Base-by-base conservation (phyloP, 2,888 invertebrate genomes). In the Litoditis marina region DNA sequence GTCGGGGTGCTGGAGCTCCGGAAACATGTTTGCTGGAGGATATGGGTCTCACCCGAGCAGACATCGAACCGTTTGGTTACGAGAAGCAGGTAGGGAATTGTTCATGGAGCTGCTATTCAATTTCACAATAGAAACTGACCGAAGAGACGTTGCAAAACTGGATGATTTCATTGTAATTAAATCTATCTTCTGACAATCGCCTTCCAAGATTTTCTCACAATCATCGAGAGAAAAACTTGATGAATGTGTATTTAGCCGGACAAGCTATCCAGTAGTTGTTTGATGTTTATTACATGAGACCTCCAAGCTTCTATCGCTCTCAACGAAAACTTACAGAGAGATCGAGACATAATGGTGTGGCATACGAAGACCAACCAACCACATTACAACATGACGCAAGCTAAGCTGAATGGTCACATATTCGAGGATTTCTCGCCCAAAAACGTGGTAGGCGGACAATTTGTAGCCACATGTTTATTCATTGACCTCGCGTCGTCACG, bases 1-100 rank as follows among this genome's bases (percentile, higher is more conserved):
- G 68, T 34, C 61, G 71, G 22, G 76, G 71, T 11, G 63, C 50
- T 8, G 76, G 74, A 19, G 72, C 76, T 4, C 77, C 77, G 1
- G 77, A 77, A 39, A 73, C 77, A 1, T 77, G 77, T 65, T 58
- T 77, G n/a, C 52, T 77, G 3, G 71, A 74, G 59, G 71, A 73
- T 52, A 64, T 76, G 62, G 71, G 69, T 6, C 46, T 77, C 11
- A 59, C 55, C 25, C 36, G 59, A n/a, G 56, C 63, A 0, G 74
- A 77, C 42, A 68, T 77, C 39, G 74, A 77, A 46, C 76, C 77
- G 3, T 77, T 77, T 51, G 77, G 76, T 22, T 66, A 60, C 36
- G 69, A 71, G 2, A 50, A 58, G 30, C 19, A 39, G 55, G 70
- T 70, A 2, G n/a, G n/a, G n/a, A n/a, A n/a, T n/a, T n/a, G n/a